Conservation (phyloP, 2,888 invertebrate species). For the Pyrochroa serraticornis region DNA sequence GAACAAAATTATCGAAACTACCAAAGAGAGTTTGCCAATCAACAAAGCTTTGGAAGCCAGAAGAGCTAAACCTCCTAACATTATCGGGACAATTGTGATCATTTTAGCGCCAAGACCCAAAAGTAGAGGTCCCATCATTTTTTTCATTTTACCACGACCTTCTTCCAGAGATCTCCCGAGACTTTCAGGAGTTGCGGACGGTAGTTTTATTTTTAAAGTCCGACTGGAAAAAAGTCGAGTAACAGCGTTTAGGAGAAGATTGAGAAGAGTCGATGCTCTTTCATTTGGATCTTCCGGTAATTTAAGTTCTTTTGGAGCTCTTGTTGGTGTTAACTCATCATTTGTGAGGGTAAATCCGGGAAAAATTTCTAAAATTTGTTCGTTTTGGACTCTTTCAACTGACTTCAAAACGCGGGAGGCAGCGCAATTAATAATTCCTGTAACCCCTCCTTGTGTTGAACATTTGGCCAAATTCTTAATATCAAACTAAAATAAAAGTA, state of each 20-base stretch:
- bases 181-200: slow-evolving; percentile 67
- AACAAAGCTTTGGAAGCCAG: slow-evolving; percentile 78
- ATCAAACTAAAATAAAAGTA: slow-evolving; percentile 2
- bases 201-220: slow-evolving; percentile 73
- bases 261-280: slow-evolving; percentile 61
- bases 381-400: slow-evolving; percentile 63
- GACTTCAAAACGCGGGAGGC: slow-evolving; percentile 65
- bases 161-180: slow-evolving; percentile 77
- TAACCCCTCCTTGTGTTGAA: slow-evolving; percentile 22
- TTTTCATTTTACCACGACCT: slow-evolving; percentile 80
- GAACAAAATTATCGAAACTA: slow-evolving; percentile 73
- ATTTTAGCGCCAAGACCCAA: slow-evolving; percentile 75
- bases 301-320: slow-evolving; percentile 34
- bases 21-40: slow-evolving; percentile 78
- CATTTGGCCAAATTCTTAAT: slow-evolving; percentile 26
- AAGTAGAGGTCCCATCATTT: slow-evolving; percentile 68
- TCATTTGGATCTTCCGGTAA: slow-evolving; percentile 57
- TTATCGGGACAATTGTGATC: slow-evolving; percentile 71
- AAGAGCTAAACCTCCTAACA: slow-evolving; percentile 74
- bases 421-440: slow-evolving; percentile 59
- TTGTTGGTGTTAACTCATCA: neutral
- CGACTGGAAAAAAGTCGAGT: slow-evolving; percentile 66
- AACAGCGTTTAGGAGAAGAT: slow-evolving; percentile 64
- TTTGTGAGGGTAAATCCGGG: slow-evolving; percentile 66
- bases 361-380: slow-evolving; percentile 62